These are phyloP conservation scores for Aphyosemion australe DNA, from an alignment of 2,113 vertebrate genomes.

Conservation along the genomic window DNA sequence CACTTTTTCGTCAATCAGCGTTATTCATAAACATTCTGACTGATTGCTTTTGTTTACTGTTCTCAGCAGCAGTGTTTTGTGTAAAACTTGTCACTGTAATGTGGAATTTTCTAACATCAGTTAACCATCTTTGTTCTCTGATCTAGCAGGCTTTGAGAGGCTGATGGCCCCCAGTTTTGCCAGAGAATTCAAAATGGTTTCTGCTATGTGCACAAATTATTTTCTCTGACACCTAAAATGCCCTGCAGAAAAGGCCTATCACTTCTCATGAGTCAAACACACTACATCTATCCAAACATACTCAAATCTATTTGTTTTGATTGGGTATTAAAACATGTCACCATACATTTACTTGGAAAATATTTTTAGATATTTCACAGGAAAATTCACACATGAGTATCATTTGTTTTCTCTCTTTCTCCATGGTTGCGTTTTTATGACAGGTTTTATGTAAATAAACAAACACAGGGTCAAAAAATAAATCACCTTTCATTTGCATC, in stretches of 20 bases:
- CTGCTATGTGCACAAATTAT: constrained; percentile 35
- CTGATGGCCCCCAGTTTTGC: constrained; percentile 39
- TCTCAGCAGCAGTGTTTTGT: constrained; percentile 19
- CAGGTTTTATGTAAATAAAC: too few relatives aligned
- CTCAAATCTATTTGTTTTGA: constrained; percentile 58
- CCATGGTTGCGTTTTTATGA: too few relatives aligned
- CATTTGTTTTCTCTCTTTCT: too few relatives aligned
- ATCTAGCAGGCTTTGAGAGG: constrained; percentile 43
- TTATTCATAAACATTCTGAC: constrained; percentile 58
- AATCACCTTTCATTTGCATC: too few relatives aligned
- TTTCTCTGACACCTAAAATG: constrained; percentile 51
- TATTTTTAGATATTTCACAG: constrained; percentile 47
- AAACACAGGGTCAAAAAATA: too few relatives aligned
- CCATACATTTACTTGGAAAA: constrained; percentile 56
- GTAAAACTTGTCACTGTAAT: constrained; percentile 18
- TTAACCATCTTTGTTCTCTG: constrained; percentile 28
- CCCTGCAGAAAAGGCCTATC: constrained; percentile 53
- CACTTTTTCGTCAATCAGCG: constrained; percentile 55
- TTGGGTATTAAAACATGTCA: constrained; percentile 56
- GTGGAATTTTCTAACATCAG: constrained; percentile 34
- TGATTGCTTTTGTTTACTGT: constrained; percentile 64
- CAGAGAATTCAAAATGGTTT: constrained; percentile 44
- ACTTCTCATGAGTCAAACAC: constrained; percentile 55
- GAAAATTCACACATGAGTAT: constrained; percentile 39
- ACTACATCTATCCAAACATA: constrained; percentile 43